Base-by-base conservation (phyloP, 30 jellyfish, hydroid and myxozoan species). In the Morbakka virulenta region DNA sequence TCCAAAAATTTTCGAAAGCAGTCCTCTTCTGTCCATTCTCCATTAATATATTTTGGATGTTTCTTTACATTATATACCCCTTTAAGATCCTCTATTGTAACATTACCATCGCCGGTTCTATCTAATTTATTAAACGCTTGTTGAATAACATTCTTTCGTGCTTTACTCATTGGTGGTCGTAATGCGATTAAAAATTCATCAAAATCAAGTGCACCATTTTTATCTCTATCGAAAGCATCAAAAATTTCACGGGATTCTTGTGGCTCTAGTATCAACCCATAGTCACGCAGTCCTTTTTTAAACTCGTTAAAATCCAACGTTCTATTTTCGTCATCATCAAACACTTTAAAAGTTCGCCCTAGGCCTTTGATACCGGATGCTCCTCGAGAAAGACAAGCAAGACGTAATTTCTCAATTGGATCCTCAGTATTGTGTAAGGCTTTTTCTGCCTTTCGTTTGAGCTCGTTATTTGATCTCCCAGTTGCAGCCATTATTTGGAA, bases 401-500 rank as follows among this genome's bases (percentile, higher is more conserved):
- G 95, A 14, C 97, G 47, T 28, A 89, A 80, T 23, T 78, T 78
- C 48, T 89, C 97, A 31, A 89, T 83, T 24, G 97, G 97, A 64
- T 85, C 88, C 2, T 74, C 83, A n/a, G 97, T 82, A 32, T 77
- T 75, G 52, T 79, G 89, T 52, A 64, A 64, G 68, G 79, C 57
- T 30, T 77, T 66, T 50, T 52, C 67, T n/a, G 97, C 95, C 64
- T 82, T 82, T 41, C 97, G 88, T 49, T 89, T 80, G 82, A 89
- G 71, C 64, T 77, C 95, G 22, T 82, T 94, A 63, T 89, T 89
- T 51, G 97, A 35, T 34, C 97, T 69, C 32, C 86, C 70, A 35
- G 97, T 89, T 81, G 95, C 97, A 77, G 97, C 95, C 97, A 89
- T 89, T 53, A 76, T 89, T 32, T n/a, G n/a, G n/a, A n/a, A n/a